Evolutionary conservation across 2,113 vertebrate genomes (phyloP).

Genomic region (Serilophus lunatus): DNA sequence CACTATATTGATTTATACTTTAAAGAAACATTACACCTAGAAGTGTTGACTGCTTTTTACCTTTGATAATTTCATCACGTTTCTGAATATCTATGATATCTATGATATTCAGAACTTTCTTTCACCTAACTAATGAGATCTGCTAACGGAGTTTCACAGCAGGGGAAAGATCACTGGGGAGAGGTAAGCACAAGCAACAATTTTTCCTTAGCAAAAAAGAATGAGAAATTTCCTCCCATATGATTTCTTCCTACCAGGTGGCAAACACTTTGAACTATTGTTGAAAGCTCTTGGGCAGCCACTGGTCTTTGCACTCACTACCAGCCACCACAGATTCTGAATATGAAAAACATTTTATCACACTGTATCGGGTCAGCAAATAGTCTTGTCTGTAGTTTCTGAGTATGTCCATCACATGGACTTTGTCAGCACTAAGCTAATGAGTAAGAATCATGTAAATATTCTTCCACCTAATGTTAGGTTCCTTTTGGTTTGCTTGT

Average conservation of each 20-base stretch:
- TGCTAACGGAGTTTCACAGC: neutral
- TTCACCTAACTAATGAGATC: neutral
- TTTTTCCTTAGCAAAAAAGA: neutral
- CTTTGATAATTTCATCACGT: neutral
- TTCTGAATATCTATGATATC: neutral
- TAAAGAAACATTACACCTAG: neutral
- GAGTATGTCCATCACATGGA: neutral
- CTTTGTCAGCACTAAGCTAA: neutral
- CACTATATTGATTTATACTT: neutral
- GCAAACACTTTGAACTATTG: neutral
- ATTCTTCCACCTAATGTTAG: neutral
- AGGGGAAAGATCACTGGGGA: neutral
- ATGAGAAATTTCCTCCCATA: neutral
- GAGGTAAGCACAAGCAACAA: neutral
- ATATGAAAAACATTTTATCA: neutral
- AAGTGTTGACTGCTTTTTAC: neutral
- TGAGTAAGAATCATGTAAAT: neutral
- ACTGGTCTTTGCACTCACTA: too few relatives aligned
- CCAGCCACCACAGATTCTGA: too few relatives aligned
- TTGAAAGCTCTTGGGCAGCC: too few relatives aligned
- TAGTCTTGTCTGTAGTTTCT: neutral
- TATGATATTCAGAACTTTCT: too few relatives aligned
- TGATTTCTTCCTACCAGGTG: neutral
- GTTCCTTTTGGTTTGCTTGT: rapidly evolving
- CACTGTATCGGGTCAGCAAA: neutral